phyloP scores from a whole-genome alignment of 2,113 vertebrate species.

The Upupa epops region DNA sequence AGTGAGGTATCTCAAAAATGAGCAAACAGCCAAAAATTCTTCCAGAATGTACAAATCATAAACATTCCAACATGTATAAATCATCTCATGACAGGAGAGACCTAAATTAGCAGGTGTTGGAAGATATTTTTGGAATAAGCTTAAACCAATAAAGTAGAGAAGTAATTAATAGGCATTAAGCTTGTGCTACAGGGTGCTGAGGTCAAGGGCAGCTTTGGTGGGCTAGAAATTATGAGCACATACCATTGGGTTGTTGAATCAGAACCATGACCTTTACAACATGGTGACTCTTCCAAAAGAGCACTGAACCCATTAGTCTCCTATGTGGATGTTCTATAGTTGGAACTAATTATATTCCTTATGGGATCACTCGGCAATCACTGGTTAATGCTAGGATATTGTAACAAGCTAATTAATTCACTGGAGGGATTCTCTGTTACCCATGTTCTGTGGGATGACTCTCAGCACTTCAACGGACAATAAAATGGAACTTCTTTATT shows the following conservation, averaged over 20 bases:
- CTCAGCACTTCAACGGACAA: neutral
- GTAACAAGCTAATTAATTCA: neutral
- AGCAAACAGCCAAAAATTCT: neutral
- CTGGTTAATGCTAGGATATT: neutral
- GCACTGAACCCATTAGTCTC: neutral
- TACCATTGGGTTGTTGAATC: fast-evolving
- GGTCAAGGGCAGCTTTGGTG: neutral
- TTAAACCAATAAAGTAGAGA: neutral
- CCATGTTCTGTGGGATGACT: neutral
- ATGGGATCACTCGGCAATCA: neutral
- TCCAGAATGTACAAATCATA: neutral
- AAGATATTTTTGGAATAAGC: neutral
- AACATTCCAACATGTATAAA: no score
- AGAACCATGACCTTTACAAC: neutral
- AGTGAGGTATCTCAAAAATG: neutral
- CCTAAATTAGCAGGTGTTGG: neutral
- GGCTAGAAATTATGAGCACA: neutral
- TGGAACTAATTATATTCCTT: neutral
- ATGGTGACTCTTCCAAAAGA: neutral
- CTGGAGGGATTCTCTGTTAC: neutral
- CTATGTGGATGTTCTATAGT: neutral
- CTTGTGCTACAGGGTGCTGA: neutral
- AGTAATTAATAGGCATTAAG: fast-evolving
- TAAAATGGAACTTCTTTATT: constrained; percentile 16
- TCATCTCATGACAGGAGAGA: neutral